These are phyloP conservation scores for Leuctra nigra DNA, from an alignment of 2,888 invertebrate genomes.

Conservation along the genomic window DNA sequence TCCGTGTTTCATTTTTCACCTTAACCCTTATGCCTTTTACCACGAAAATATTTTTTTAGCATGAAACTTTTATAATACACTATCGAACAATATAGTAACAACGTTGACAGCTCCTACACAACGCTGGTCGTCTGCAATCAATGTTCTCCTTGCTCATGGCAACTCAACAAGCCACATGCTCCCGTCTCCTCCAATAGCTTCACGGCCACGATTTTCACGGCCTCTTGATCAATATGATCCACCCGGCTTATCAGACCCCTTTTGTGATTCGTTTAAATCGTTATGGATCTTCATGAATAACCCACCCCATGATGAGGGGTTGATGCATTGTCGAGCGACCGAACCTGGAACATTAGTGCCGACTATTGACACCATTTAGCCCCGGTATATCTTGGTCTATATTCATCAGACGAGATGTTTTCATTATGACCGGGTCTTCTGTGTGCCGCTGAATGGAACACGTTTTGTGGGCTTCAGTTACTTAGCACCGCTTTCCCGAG, in stretches of 20 bases:
- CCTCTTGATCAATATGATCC: conserved; percentile 24
- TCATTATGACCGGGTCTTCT: neutral
- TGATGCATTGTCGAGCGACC: neutral
- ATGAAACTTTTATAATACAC: too few species aligned
- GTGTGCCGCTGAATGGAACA: neutral
- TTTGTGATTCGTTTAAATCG: conserved; percentile 22
- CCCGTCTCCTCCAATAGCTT: neutral
- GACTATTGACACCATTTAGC: conserved; percentile 12
- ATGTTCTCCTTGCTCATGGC: neutral
- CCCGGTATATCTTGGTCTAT: neutral
- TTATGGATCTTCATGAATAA: conserved; percentile 24
- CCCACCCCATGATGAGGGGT: conserved; percentile 7
- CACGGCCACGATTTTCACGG: conserved; percentile 22
- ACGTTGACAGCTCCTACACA: too few species aligned
- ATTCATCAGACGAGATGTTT: conserved; percentile 2
- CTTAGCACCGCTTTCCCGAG: too few species aligned
- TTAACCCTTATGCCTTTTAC: too few species aligned
- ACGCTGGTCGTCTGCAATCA: neutral
- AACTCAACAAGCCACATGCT: neutral
- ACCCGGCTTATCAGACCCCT: conserved; percentile 20
- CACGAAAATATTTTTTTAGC: too few species aligned
- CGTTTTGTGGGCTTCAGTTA: too few species aligned
- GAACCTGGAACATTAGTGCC: conserved; percentile 1
- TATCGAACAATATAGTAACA: too few species aligned
- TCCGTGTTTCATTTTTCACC: too few species aligned